Base-by-base conservation (phyloP, 1,140 invertebrate species). In the Drosophila saltans region DNA sequence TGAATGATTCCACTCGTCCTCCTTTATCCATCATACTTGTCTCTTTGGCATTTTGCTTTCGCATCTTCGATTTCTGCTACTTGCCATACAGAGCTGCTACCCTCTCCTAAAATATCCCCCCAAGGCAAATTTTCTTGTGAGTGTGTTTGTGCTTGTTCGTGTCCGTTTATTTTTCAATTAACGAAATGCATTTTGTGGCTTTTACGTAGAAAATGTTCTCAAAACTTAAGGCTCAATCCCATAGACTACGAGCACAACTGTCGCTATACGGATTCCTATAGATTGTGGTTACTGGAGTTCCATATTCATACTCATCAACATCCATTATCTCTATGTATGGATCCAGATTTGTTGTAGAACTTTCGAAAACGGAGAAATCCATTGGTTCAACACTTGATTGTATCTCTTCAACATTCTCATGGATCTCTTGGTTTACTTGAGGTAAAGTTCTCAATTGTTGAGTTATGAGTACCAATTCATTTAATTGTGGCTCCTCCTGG, bases 81-180 rank as follows among this genome's bases (percentile, higher is more conserved):
- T 43, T 36, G 33, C 33, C 6, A 36, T 36, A 7, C 33, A 36
- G 3, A 2, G 6, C 33, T 4, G 3, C 33, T 5, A 16, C 33
- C 33, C 33, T 36, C 16, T n/a, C 41, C n/a, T 30, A 16, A 16
- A 16, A 21, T 10, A 24, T 6, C 10, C 30, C 10, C 33, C 10
- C 16, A 36, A 26, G 36, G 58, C 4, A 40, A 39, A 16, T 24
- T 16, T 64, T 45, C 21, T 7, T 28, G 9, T 48, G 21, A n/a
- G 41, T 66, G 28, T 48, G 41, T 66, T 21, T 48, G 41, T 21
- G 26, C 11, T 4, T 4, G 8, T 56, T 9, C 4, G 9, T 26
- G 36, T 60, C 21, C 39, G 58, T 60, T 60, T 60, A 40, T 33
- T 60, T 60, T 60, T 60, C 58, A 60, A 60, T 60, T 60, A 60